phyloP scores from a whole-genome alignment of 2,113 vertebrate species.

The Percina caprodes region DNA sequence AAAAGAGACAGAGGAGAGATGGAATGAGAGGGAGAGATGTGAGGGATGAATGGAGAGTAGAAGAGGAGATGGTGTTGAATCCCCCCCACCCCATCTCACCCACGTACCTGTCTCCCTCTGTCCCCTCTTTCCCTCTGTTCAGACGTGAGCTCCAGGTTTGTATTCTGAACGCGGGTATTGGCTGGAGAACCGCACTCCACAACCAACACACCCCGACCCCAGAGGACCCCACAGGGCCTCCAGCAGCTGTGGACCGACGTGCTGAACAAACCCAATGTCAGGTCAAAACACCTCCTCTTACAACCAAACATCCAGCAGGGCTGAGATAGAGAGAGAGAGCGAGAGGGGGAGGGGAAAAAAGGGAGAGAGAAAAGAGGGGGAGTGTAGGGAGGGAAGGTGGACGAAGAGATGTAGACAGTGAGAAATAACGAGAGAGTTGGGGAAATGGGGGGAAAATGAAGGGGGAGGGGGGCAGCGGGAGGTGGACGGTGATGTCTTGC shows the following conservation, averaged over 20 bases:
- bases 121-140: background rate
- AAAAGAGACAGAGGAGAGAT: background rate
- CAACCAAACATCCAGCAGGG: conserved; percentile 54
- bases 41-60: conserved; percentile 39
- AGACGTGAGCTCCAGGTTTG: conserved; percentile 65
- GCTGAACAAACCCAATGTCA: conserved; percentile 73
- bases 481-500: conserved; percentile 22
- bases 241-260: conserved; percentile 66
- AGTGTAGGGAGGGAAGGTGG: conserved; percentile 7
- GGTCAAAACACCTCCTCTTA: conserved; percentile 70
- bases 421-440: conserved; percentile 66
- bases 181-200: conserved; percentile 56
- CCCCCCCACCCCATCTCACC: background rate
- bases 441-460: conserved; percentile 52
- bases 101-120: background rate
- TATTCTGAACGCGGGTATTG: conserved; percentile 64
- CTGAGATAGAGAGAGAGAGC: conserved; percentile 1
- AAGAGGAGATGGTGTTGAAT: conserved; percentile 41
- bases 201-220: conserved; percentile 61
- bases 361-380: background rate
- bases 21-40: background rate
- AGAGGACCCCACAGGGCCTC: conserved; percentile 63
- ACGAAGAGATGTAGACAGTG: conserved; percentile 43
- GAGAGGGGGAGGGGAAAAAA: background rate
- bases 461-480: background rate